Evolutionary conservation across 2,888 invertebrate species (phyloP), one percentile per base, ranked within the genome.

Genomic region (Lasioglossum malachurum): DNA sequence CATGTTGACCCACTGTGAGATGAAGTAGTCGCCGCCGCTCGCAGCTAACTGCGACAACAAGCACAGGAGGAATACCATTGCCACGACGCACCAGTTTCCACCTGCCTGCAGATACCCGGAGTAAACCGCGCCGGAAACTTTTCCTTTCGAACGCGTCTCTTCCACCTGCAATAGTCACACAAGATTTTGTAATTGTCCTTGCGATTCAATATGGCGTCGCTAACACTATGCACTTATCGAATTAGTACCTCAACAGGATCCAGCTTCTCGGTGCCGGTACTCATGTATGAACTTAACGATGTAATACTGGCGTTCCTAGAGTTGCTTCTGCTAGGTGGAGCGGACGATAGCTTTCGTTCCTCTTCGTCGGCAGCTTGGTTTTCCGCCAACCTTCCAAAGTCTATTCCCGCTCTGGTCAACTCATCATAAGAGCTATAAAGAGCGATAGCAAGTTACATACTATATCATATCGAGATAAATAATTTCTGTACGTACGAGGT

Each of bases 1-100:
- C 89, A 94, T 89, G n/a, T 93, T 93, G 44, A 95, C 95, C 98
- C 98, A 98, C 93, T 96, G 97, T 10, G 97, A 96, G 12, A 98
- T 96, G 96, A 98, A 98, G 95, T 97, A 98, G 94, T 98, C 98
- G 0, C 97, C 97, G 10, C 96, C 96, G 16, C 98, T 98, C 1
- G 97, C 97, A 64, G 97, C 95, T 10, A 96, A 91, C 95, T 98
- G 98, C 1, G 98, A 96, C 0, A 97, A 87, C 35, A 97, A 90
- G 89, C 97, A 98, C 46, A 97, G 96, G 4, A 96, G 73, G 5
- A 97, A 88, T 95, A 98, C 96, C 0, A 97, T 93, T 31, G 96
- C 91, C 57, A 97, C 96, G 5, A 97, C 92, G 73, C 96, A 96
- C 87, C 96, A 96, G 88, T 97, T 96, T 0, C 98, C 98, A 73